phyloP scores from a whole-genome alignment of 2,888 invertebrate genomes.

The Agapostemon virescens region DNA sequence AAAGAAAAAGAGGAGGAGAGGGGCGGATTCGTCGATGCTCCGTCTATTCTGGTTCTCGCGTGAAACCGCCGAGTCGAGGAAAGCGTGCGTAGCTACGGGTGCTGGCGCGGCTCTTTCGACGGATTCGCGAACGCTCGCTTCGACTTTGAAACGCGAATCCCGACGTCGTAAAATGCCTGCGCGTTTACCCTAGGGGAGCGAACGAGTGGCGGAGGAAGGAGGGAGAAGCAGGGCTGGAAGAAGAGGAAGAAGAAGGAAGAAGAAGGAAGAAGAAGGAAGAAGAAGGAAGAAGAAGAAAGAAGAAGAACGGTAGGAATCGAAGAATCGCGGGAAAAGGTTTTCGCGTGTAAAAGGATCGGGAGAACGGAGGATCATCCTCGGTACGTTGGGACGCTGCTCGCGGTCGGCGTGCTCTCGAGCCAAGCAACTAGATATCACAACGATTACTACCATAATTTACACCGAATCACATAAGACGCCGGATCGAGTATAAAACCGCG shows the following conservation, averaged over 20 bases:
- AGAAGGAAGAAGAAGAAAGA: too few relatives aligned
- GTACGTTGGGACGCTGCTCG: not conserved
- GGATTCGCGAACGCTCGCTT: not conserved
- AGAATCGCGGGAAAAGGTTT: constrained; percentile 34
- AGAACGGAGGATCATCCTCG: constrained; percentile 6
- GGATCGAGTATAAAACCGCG: constrained; percentile 10
- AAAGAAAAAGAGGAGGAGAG: not conserved
- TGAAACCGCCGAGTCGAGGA: not conserved
- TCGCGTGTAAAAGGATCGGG: constrained; percentile 32
- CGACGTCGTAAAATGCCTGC: not conserved
- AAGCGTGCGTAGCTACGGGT: not conserved
- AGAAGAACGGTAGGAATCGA: not conserved
- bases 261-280: not conserved
- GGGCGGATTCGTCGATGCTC: not conserved
- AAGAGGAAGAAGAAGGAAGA: too few relatives aligned
- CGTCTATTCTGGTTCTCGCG: not conserved
- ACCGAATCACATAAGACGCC: constrained; percentile 31
- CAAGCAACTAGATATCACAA: constrained; percentile 55
- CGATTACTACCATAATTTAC: constrained; percentile 51
- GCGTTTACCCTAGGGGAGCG: not conserved
- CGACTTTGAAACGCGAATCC: not conserved
- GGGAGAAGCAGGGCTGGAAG: too few relatives aligned
- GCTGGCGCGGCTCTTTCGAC: not conserved
- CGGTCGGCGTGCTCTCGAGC: constrained; percentile 31
- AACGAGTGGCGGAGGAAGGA: too few relatives aligned